Evolutionary conservation across 1,140 invertebrate genomes (phyloP).

Genomic region (Monochamus saltuarius): DNA sequence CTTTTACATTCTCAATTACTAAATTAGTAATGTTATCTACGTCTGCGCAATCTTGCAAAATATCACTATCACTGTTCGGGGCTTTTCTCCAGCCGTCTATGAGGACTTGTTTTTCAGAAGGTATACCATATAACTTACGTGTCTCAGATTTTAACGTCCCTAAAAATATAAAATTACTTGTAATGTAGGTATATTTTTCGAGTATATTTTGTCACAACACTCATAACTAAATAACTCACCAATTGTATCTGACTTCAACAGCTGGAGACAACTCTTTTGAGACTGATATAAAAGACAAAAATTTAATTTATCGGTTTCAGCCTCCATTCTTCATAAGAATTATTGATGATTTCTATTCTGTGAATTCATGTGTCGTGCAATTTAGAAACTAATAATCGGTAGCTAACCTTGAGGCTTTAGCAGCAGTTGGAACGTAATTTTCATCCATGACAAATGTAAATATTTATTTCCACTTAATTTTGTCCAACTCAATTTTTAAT

Average conservation of each 20-base stretch:
- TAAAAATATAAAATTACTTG: slow-evolving; percentile 22
- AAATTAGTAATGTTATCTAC: background rate
- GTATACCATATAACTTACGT: slow-evolving; percentile 15
- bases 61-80: slow-evolving; percentile 18
- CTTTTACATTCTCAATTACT: background rate
- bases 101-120: slow-evolving; percentile 20
- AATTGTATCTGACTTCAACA: slow-evolving; percentile 15
- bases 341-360: too few species aligned
- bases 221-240: slow-evolving; percentile 14
- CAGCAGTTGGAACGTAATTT: too few species aligned
- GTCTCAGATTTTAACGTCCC: slow-evolving; percentile 21
- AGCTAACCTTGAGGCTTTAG: too few species aligned
- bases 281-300: slow-evolving; percentile 8
- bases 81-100: slow-evolving; percentile 22
- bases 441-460: too few species aligned
- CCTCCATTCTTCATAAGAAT: background rate
- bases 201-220: slow-evolving; percentile 1
- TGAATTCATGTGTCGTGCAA: too few species aligned
- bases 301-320: slow-evolving; percentile 4
- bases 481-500: too few species aligned
- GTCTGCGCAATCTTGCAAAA: slow-evolving; percentile 14
- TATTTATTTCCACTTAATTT: too few species aligned
- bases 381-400: too few species aligned
- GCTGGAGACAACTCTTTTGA: background rate
- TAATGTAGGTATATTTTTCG: background rate